Conservation (phyloP, 2,113 vertebrate genomes). For the Salvelinus sp. region DNA sequence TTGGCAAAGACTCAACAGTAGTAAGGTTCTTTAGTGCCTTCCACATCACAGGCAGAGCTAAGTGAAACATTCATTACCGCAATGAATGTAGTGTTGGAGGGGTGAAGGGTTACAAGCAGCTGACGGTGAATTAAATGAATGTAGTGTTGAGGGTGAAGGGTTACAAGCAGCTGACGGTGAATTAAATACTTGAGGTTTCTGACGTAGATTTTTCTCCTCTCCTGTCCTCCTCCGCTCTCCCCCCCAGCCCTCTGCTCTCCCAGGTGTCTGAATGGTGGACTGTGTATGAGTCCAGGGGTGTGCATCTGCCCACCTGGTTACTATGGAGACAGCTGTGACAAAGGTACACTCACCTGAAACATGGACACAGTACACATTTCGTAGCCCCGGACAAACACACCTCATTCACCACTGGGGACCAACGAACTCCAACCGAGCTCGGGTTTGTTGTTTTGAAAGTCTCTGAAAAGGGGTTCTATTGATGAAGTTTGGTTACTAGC, state of each 20-base stretch:
- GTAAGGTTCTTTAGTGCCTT: slow-evolving; percentile 2
- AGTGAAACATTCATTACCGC: background rate
- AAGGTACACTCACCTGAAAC: slow-evolving; percentile 72
- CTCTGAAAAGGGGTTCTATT: no score
- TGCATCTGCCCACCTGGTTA: slow-evolving; percentile 88
- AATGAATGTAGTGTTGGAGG: no score
- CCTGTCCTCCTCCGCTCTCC: slow-evolving; percentile 67
- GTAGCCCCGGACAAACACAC: no score
- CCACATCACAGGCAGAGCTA: slow-evolving; percentile 5
- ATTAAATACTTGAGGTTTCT: background rate
- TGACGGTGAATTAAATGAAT: no score
- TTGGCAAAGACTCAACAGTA: background rate
- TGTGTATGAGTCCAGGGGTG: slow-evolving; percentile 84
- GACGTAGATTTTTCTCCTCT: slow-evolving; percentile 76
- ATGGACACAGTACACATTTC: no score
- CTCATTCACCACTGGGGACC: no score
- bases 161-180: no score
- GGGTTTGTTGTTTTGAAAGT: no score
- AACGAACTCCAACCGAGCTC: no score
- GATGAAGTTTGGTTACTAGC: no score
- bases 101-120: no score
- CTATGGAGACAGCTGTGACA: slow-evolving; percentile 85
- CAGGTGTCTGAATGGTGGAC: slow-evolving; percentile 83
- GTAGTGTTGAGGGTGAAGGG: no score
- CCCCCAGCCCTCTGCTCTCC: slow-evolving; percentile 73